Conservation (phyloP, 2,888 invertebrate genomes). For the Aphodius sticticus region DNA sequence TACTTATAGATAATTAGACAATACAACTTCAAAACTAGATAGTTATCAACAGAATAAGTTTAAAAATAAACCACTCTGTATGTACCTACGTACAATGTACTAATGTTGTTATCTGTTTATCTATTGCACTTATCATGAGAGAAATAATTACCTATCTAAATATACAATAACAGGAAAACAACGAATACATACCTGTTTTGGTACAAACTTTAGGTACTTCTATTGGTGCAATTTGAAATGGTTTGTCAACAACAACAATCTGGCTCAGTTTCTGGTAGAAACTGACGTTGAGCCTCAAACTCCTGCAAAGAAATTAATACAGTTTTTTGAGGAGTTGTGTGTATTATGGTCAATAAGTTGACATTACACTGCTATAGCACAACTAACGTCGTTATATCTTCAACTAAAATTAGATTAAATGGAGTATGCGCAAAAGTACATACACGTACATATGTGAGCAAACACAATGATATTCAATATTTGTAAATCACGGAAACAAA, state of each 20-base stretch:
- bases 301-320: constrained; percentile 21
- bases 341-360: neutral
- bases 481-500: neutral
- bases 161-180: neutral
- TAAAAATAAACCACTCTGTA: no score
- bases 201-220: neutral
- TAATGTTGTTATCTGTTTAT: no score
- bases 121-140: no score
- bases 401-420: neutral
- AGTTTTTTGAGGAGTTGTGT: neutral
- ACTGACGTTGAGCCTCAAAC: constrained; percentile 30
- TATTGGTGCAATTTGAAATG: constrained; percentile 16
- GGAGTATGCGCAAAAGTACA: neutral
- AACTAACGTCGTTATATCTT: neutral
- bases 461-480: neutral
- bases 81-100: no score
- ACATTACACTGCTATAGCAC: neutral
- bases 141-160: neutral
- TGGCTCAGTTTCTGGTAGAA: constrained; percentile 31
- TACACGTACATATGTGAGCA: neutral
- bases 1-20: no score
- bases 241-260: constrained; percentile 27
- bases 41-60: no score
- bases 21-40: no score
- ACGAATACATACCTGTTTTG: constrained; percentile 26